Evolutionary conservation across 2,797 vertebrate genomes (phyloP).

Genomic region (Psittacula echo): DNA sequence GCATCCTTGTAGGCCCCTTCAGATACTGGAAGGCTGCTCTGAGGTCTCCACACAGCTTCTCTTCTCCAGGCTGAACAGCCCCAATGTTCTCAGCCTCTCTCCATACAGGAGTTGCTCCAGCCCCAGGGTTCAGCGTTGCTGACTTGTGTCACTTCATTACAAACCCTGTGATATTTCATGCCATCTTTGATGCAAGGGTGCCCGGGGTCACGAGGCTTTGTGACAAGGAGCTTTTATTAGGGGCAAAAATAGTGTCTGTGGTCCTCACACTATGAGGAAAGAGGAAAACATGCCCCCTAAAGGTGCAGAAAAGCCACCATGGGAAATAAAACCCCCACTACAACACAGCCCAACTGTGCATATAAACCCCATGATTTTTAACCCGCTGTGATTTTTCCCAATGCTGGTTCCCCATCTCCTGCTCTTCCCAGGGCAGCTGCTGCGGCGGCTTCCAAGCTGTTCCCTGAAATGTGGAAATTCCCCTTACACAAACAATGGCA

Average conservation of each 20-base stretch:
- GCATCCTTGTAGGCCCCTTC: not conserved
- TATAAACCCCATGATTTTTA: not conserved
- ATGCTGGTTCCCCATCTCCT: not conserved
- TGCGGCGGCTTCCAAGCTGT: constrained; percentile 32
- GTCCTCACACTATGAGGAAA: not conserved
- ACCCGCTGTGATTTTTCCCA: constrained; percentile 2
- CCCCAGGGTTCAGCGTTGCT: not conserved
- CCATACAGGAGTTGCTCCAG: not conserved
- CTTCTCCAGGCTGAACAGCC: not conserved
- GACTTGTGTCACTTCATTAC: not conserved
- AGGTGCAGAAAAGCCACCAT: not conserved
- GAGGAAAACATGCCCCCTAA: not conserved
- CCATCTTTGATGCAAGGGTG: not conserved
- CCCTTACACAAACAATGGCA: constrained; percentile 70
- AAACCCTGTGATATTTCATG: constrained; percentile 19
- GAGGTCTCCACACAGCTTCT: not conserved
- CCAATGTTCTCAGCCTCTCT: not conserved
- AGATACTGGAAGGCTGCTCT: not conserved
- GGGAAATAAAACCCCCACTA: not conserved
- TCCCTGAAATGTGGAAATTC: constrained; percentile 79
- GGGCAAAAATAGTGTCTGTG: not conserved
- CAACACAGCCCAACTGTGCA: not conserved
- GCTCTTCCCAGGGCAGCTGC: not conserved
- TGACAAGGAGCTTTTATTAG: constrained; percentile 3
- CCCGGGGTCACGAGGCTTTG: not conserved